Evolutionary conservation across 2,113 vertebrate genomes (phyloP).

Genomic region (Microtus richardsoni): DNA sequence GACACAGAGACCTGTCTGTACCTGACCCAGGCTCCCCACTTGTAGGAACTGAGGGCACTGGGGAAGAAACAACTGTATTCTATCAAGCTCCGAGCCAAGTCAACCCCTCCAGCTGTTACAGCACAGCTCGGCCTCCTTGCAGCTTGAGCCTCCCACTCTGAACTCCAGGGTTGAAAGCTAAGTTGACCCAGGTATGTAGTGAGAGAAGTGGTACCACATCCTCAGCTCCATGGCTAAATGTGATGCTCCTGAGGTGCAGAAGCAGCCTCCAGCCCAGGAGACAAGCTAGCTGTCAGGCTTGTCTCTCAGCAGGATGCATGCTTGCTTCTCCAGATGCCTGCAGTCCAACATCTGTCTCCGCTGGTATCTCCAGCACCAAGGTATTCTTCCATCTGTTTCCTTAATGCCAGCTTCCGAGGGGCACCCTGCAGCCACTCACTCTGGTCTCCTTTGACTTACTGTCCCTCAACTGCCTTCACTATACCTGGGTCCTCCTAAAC

Average conservation of each 20-base stretch:
- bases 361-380: not conserved
- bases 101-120: not conserved
- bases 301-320: not conserved
- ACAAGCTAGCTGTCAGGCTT: not conserved
- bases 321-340: not conserved
- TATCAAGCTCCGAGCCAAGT: not conserved
- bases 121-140: not conserved
- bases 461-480: not conserved
- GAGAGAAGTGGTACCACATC: not conserved
- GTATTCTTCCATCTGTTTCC: not conserved
- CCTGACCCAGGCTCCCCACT: not conserved
- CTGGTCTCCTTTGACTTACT: not conserved
- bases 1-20: not conserved
- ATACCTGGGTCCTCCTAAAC: not conserved
- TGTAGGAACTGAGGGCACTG: not conserved
- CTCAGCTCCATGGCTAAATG: not conserved
- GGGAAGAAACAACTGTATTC: not conserved
- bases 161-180: not conserved
- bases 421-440: not conserved
- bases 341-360: not conserved
- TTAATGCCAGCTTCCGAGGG: not conserved
- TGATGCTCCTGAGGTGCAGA: accelerated
- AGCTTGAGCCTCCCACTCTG: not conserved
- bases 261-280: not conserved
- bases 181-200: not conserved